Base-by-base conservation (phyloP, 2,888 invertebrate genomes). In the Plagodis dolabraria region DNA sequence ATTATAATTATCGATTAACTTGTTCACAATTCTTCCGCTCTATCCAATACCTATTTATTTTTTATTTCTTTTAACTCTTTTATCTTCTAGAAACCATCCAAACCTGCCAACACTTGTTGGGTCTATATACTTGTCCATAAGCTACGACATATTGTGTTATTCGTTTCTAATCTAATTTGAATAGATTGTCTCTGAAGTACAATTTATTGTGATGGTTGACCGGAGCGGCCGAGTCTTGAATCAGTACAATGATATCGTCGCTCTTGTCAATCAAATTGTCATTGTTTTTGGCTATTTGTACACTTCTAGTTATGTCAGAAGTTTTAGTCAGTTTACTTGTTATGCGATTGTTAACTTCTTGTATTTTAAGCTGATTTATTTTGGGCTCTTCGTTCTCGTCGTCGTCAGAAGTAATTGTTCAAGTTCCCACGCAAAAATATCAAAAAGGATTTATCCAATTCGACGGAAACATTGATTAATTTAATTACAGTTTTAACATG, bases 181-280 rank as follows among this genome's bases (percentile, higher is more conserved):
- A 38, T 9, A 57, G 56, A 53, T 57, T 51, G 49, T 59, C 38
- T 53, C 33, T 38, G 48, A 53, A 12, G 6, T 42, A 42, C 8
- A 44, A 63, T 56, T 47, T 43, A 68, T 77, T 86, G 86, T 86
- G 70, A 86, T 82, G 84, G 69, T 80, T 83, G 85, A 79, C 79
- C 77, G 79, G 66, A 77, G 80, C 68, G 59, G 66, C 35, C 34
- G 9, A 6, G 34, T 0, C 6, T 11, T 42, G 12, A 36, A 7
- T 52, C 22, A 47, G 48, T 7, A 33, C 43, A 11, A 43, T 12
- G 35, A 33, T 50, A n/a, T 33, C 33, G 50, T 60, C 64, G 22
- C 76, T 80, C 74, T 80, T 64, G 83, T 83, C 80, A 77, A 78
- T 75, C 77, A 69, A 64, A 33, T 49, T 45, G 7, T 48, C 9